Base-by-base conservation (phyloP, 2,888 invertebrate genomes). In the Tanaodytes sp. region DNA sequence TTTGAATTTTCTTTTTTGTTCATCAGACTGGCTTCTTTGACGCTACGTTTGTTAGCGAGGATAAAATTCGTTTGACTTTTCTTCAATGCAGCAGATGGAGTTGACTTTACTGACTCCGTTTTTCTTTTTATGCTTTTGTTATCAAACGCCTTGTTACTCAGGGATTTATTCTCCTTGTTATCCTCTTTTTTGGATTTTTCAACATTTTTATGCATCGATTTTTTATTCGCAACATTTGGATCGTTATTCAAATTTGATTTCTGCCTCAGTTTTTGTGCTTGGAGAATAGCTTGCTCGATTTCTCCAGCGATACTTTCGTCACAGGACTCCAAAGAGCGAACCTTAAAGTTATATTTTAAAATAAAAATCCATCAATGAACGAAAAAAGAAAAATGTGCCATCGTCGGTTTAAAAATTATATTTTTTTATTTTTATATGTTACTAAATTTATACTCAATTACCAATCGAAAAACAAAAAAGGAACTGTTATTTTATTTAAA, bases 231-330 rank as follows among this genome's bases (percentile, higher is more conserved):
- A 1, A 31, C 8, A 5, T 54, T 54, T 4, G 57, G 18, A 20
- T 43, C 19, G 11, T 43, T 51, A 14, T 59, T 39, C 23, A 31
- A 5, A 15, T 45, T 51, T 2, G 51, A 59, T 62, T 79, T 79
- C 42, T 81, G 77, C 8, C 84, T 75, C 15, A 84, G 74, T 52
- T 81, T 76, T 31, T 82, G 82, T 6, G 82, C 77, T 23, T 80
- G 78, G 1, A 73, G 30, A 12, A 84, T 67, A 2, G 82, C 75
- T 52, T 72, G 78, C 12, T 78, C 77, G 36, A 84, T 82, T 1
- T 79, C 82, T 2, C 70, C 72, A 8, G 81, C 79, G 14, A 84
- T 79, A 66, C 80, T 79, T 49, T 78, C 73, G 11, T 76, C 74
- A 39, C 77, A 74, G 15, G 46, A 46, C 57, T 78, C 74, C 15